Conservation (phyloP, 2,113 vertebrate species). For the Phylloscopus trochiloides region DNA sequence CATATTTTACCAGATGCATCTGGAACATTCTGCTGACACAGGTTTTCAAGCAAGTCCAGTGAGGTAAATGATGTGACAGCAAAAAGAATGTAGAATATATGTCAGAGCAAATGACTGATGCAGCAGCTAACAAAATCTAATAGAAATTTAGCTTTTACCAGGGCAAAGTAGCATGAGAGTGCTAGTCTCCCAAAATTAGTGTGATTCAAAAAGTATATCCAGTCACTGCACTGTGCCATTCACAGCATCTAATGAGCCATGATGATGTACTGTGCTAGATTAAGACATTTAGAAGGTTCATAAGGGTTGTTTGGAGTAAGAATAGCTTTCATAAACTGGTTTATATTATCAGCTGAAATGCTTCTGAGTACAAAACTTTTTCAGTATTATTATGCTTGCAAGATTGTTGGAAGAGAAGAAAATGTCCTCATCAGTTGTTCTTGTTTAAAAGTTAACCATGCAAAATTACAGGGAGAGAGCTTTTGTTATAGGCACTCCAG, state of each 20-base stretch:
- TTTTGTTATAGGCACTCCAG: constrained; percentile 16
- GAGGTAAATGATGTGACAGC: neutral
- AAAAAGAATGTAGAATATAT: constrained; percentile 5
- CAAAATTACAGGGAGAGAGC: constrained; percentile 22
- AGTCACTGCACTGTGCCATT: neutral
- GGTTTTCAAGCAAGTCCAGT: neutral
- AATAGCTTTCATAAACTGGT: neutral
- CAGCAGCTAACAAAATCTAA: constrained; percentile 36
- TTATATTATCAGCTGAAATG: neutral
- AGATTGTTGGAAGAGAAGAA: neutral
- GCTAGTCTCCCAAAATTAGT: neutral
- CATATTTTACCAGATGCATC: neutral
- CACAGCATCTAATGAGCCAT: neutral
- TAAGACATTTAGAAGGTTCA: neutral
- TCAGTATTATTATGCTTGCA: neutral
- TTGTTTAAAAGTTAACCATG: constrained; percentile 51
- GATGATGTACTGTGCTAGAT: neutral
- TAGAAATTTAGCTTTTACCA: neutral
- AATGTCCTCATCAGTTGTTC: constrained; percentile 34
- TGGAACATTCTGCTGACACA: neutral
- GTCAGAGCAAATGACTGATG: constrained; percentile 14
- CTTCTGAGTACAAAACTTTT: neutral
- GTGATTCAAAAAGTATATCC: neutral
- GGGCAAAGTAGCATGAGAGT: neutral
- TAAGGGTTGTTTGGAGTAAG: neutral